Percentiles rank a stretch among this genome's conserved stretches.
Conservation (phyloP, 2,888 invertebrate species). For the Tetrapedia diversipes region DNA sequence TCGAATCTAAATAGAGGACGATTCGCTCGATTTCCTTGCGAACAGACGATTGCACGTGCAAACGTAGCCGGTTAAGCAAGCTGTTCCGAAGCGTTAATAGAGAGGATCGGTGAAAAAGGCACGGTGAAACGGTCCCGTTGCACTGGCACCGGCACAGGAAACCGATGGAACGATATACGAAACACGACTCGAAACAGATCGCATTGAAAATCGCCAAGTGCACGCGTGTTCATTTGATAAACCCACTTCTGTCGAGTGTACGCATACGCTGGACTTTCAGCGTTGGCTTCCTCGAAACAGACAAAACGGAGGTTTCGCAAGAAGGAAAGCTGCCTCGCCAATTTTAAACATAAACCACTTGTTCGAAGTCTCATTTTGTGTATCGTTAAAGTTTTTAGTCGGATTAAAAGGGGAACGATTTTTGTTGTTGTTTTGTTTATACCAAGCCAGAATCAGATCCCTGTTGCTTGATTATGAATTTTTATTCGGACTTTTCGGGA, state of each 20-base stretch:
- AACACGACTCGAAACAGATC: background rate
- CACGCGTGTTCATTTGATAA: slow-evolving; percentile 6
- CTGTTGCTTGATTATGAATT: no score
- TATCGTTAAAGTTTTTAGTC: no score
- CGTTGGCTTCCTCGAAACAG: background rate
- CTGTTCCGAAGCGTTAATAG: background rate
- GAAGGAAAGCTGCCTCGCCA: background rate
- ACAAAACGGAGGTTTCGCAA: background rate
- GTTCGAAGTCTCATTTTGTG: no score
- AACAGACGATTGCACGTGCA: slow-evolving; percentile 30
- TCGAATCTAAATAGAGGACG: slow-evolving; percentile 56
- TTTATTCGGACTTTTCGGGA: no score
- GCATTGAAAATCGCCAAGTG: background rate
- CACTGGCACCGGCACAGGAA: no score
- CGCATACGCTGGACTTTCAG: background rate
- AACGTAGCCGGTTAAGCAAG: background rate
- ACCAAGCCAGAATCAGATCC: no score
- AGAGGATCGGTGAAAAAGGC: background rate
- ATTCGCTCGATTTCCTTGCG: slow-evolving; percentile 61
- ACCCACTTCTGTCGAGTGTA: background rate
- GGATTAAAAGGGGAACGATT: no score
- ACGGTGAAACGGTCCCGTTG: no score
- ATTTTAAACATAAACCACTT: no score
- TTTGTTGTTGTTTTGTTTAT: no score
- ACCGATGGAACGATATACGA: background rate